phyloP scores from a whole-genome alignment of 53 echinoderm and acorn worm species.

The Mesocentrotus franciscanus region DNA sequence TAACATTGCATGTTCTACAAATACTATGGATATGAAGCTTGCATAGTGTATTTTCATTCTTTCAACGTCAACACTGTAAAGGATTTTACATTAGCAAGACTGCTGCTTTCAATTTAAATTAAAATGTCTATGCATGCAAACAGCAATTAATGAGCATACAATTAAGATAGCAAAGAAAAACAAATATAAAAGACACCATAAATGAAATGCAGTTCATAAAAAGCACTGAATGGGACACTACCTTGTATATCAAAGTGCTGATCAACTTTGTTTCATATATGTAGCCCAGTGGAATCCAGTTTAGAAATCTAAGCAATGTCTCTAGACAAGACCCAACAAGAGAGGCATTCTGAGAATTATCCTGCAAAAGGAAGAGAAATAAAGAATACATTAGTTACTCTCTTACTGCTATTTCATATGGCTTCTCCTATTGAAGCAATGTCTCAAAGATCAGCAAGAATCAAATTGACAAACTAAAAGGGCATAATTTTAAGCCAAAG shows the following conservation, averaged over 20 bases:
- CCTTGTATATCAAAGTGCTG: slow-evolving; percentile 98
- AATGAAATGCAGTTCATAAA: neutral
- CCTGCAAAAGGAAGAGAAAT: slow-evolving; percentile 68
- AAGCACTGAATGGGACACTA: slow-evolving; percentile 12
- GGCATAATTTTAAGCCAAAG: neutral
- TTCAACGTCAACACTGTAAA: neutral
- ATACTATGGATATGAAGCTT: neutral
- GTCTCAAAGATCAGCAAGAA: neutral
- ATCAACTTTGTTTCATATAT: slow-evolving; percentile 98
- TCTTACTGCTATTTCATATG: neutral
- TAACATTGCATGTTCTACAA: neutral
- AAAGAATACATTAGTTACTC: neutral
- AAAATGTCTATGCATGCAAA: too few relatives aligned
- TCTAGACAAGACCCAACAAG: slow-evolving; percentile 91
- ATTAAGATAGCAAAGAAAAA: neutral
- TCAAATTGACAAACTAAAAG: neutral
- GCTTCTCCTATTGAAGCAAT: too few relatives aligned
- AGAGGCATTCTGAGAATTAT: slow-evolving; percentile 96
- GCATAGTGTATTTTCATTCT: neutral
- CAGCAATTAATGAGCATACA: neutral
- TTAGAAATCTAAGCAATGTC: slow-evolving; percentile 91
- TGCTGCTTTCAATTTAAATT: too few relatives aligned
- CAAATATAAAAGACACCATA: neutral
- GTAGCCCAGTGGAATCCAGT: slow-evolving; percentile 99
- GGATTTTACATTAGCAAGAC: too few relatives aligned